A percentile compares a stretch with the other conserved stretches of the same genome.
Conservation (phyloP, 2,113 vertebrate genomes). For the Sinocyclocheilus anophthalmus region DNA sequence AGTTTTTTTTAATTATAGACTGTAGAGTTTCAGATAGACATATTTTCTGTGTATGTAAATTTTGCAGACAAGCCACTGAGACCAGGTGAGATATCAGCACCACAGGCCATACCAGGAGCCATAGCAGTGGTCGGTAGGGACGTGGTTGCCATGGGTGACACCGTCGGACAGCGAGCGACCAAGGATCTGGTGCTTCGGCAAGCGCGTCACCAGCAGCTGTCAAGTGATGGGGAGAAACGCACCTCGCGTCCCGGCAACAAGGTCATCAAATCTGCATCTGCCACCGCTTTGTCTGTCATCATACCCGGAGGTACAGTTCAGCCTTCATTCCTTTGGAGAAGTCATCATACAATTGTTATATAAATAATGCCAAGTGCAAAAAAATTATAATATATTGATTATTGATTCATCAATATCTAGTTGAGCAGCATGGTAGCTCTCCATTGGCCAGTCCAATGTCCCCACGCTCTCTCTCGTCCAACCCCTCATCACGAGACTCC, state of each 20-base stretch:
- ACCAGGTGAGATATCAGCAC: conserved; percentile 65
- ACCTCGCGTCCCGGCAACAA: conserved; percentile 83
- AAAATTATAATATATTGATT: not conserved
- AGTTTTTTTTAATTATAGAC: no score
- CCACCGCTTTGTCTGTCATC: conserved; percentile 90
- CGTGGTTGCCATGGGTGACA: conserved; percentile 68
- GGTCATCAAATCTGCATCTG: conserved; percentile 92
- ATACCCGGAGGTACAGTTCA: conserved; percentile 85
- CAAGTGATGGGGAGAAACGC: conserved; percentile 82
- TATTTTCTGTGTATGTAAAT: not conserved
- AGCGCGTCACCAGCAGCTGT: conserved; percentile 84
- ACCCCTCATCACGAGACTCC: conserved; percentile 90
- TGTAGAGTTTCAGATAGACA: not conserved
- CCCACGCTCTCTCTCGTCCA: conserved; percentile 89
- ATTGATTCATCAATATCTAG: conserved; percentile 62
- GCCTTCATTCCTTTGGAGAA: no score
- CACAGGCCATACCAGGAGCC: conserved; percentile 50
- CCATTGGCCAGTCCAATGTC: conserved; percentile 94
- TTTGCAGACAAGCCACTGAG: conserved; percentile 69
- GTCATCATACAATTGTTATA: no score
- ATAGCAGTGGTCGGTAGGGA: conserved; percentile 69
- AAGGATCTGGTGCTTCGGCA: conserved; percentile 88
- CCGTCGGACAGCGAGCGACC: conserved; percentile 77
- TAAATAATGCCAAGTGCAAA: not conserved
- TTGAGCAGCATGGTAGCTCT: conserved; percentile 87